Evolutionary conservation across 2,113 vertebrate species (phyloP).

Genomic region (Oreochromis tanganicae): DNA sequence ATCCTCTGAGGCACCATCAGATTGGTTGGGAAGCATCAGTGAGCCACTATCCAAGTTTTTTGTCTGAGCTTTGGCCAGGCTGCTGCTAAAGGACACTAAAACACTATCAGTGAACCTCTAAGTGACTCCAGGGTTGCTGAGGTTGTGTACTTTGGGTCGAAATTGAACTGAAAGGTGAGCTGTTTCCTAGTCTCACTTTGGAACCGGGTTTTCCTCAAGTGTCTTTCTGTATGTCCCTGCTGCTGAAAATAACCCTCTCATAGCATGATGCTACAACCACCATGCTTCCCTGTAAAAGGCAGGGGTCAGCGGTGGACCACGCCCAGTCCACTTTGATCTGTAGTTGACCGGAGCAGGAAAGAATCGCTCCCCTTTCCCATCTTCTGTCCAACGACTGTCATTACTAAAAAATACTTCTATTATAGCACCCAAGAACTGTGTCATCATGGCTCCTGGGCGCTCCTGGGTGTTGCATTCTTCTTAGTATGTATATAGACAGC

Average conservation of each 20-base stretch:
- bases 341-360: not conserved
- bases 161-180: not conserved
- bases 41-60: not conserved
- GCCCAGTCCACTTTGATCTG: not conserved
- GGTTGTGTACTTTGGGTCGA: not conserved
- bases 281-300: not conserved
- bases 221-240: not conserved
- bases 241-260: not conserved
- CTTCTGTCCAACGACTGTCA: not conserved
- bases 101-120: not conserved
- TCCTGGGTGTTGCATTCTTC: not conserved
- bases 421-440: not conserved
- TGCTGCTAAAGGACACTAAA: not conserved
- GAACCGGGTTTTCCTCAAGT: not conserved
- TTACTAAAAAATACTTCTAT: not conserved
- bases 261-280: not conserved
- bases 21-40: not conserved
- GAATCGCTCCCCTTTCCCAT: not conserved
- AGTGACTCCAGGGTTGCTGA: not conserved
- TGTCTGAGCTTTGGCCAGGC: not conserved
- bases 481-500: accelerated
- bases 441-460: not conserved
- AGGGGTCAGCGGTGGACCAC: not conserved
- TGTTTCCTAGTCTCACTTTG: not conserved
- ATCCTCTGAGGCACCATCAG: not conserved